Conservation (phyloP, 2,113 vertebrate genomes). For the Hydropotes inermis region DNA sequence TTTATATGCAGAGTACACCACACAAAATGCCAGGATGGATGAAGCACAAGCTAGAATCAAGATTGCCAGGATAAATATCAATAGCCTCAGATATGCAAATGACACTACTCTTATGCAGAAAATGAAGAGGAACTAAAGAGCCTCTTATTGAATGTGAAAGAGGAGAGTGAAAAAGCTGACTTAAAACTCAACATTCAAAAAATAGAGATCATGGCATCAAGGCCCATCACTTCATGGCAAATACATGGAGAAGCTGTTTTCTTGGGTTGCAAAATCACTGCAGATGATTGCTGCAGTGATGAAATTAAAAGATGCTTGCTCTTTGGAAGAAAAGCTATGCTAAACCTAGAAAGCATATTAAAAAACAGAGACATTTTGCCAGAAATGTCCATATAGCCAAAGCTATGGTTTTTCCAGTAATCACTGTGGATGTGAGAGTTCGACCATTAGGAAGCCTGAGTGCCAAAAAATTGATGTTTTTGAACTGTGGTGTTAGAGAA, state of each 20-base stretch:
- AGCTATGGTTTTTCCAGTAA: background rate
- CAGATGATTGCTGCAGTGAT: background rate
- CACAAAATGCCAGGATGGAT: background rate
- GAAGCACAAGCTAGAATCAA: background rate
- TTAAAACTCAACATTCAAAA: background rate
- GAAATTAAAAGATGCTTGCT: background rate
- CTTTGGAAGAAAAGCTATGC: background rate
- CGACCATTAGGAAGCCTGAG: background rate
- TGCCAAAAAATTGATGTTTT: background rate
- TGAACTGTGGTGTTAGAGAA: background rate
- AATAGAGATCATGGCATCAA: background rate
- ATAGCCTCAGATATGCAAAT: background rate
- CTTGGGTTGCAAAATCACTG: background rate
- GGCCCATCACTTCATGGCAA: background rate
- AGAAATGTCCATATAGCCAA: background rate
- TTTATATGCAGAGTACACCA: background rate
- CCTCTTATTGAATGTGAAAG: background rate
- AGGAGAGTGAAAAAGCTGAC: background rate
- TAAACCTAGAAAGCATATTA: background rate
- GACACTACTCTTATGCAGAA: background rate
- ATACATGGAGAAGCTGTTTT: background rate
- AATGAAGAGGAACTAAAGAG: background rate
- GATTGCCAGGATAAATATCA: background rate
- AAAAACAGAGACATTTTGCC: background rate
- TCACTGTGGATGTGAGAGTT: background rate